Base-by-base conservation (phyloP, 2,797 vertebrate genomes). In the Sebastes minor region DNA sequence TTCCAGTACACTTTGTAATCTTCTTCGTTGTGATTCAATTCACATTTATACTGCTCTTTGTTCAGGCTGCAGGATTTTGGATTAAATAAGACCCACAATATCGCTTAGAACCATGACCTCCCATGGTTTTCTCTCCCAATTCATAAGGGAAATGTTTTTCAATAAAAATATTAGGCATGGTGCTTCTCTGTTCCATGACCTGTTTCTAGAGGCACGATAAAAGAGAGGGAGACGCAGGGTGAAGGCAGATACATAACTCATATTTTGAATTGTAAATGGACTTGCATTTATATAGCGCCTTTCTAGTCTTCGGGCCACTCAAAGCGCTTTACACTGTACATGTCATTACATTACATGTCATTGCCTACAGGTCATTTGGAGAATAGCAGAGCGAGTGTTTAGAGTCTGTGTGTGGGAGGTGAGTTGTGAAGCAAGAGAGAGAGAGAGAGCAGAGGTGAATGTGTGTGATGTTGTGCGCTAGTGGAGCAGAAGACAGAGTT, bases 1-100 rank as follows among this genome's bases (percentile, higher is more conserved):
- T 71, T 30, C 18, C 25, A 71, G 69, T 10, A 60, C 69, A 23
- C 27, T 46, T 63, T 66, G 33, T 65, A 53, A 35, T 63, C 46
- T 33, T 13, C 28, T 1, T 10, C 3, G 16, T 1, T 7, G 7
- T 12, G 16, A 80, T 53, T 42, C 18, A 55, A 42, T 63, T 67
- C 13, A 67, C 53, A 57, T 66, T 52, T 20, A 18, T 73, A 18
- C 27, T 74, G 30, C 32, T 11, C 27, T 46, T 22, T 64, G 11
- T 59, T 61, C 18, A 61, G 18, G 18, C 20, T 18, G 9, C 28
- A 72, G 22, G 28, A 38, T 22, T 49, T 11, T 16, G 52, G 16
- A 35, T 72, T 27, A 25, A 57, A 57, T 11, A 25, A 49, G 22
- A 56, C 32, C 2, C n/a, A 52, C 10, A 12, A 23, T 18, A 32